Base-by-base conservation (phyloP, 1,140 invertebrate genomes). In the Coptotermes formosanus region DNA sequence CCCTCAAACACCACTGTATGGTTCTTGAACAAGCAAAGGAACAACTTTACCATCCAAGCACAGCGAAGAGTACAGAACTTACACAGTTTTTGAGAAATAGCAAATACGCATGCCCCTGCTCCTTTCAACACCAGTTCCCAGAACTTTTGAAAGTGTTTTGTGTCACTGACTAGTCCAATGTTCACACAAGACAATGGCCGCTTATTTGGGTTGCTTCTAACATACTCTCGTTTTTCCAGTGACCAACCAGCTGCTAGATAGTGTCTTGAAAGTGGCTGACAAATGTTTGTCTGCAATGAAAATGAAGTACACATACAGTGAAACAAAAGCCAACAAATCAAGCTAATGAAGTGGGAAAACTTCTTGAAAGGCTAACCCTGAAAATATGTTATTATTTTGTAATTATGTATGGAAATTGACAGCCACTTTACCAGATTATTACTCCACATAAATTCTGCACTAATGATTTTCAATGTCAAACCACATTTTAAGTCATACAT, bases 41-140 rank as follows among this genome's bases (percentile, higher is more conserved):
- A 48, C 45, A 48, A 48, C 14, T 48, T 48, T 48, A 48, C 14
- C 45, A 12, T 16, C 45, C 45, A 55, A 55, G 52, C 14, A 55
- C 14, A 55, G 52, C 21, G 52, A 55, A 55, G 19, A 55, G 52
- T 19, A 55, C 14, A 55, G 9, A 44, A 25, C 38, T 84, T 84
- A 84, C 83, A 25, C 59, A 21, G 25, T n/a, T 84, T 48, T 30
- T 21, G 44, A 30, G 43, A 8, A 30, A 84, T 59, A 52, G 16
- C 43, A 32, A 45, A 52, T 9, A 93, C 92, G 48, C 88, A 90
- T 23, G 92, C 93, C 3, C 93, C 93, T n/a, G 92, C 92, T 21
- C 93, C 91, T n/a, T 91, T 91, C 87, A 92, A 93, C 11, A 94
- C 91, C 84, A 92, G 89, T 9, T 91, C 90, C 93, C 94, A 94